phyloP scores from a whole-genome alignment of 2,888 invertebrate species.

The Pyrrhosoma nymphula region DNA sequence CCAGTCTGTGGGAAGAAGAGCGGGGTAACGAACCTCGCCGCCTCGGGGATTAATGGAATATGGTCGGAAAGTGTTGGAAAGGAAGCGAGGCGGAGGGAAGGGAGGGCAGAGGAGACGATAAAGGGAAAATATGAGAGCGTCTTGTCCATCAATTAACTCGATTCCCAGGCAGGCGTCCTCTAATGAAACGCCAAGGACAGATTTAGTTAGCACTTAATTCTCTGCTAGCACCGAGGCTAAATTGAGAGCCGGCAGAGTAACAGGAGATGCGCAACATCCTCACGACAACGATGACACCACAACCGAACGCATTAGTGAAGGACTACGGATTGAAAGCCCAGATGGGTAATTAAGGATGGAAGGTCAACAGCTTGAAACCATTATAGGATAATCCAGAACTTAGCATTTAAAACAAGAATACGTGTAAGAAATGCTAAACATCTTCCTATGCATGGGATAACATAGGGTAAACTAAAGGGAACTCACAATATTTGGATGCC shows the following conservation, averaged over 20 bases:
- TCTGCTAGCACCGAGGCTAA: background rate
- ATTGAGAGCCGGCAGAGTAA: background rate
- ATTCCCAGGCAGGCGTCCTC: background rate
- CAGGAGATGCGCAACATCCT: background rate
- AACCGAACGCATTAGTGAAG: background rate
- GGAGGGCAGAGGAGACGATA: background rate
- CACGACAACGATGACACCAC: background rate
- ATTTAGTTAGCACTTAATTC: constrained; percentile 22
- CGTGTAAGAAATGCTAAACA: no score
- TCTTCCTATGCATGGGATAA: no score
- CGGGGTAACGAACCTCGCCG: background rate
- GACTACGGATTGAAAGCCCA: background rate
- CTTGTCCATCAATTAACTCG: constrained; percentile 21
- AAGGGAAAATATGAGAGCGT: constrained; percentile 27
- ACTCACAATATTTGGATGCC: no score
- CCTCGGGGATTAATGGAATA: constrained; percentile 4
- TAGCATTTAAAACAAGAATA: no score
- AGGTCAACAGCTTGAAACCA: background rate
- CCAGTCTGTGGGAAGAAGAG: background rate
- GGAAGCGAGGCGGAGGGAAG: background rate
- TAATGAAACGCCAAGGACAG: constrained; percentile 28
- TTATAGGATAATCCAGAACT: no score
- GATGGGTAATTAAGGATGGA: background rate
- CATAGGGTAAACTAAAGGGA: no score
- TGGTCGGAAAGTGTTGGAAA: background rate